Evolutionary conservation across 1,140 invertebrate genomes (phyloP), one percentile per base, ranked within the genome.

Genomic region (Drosophila tani): DNA sequence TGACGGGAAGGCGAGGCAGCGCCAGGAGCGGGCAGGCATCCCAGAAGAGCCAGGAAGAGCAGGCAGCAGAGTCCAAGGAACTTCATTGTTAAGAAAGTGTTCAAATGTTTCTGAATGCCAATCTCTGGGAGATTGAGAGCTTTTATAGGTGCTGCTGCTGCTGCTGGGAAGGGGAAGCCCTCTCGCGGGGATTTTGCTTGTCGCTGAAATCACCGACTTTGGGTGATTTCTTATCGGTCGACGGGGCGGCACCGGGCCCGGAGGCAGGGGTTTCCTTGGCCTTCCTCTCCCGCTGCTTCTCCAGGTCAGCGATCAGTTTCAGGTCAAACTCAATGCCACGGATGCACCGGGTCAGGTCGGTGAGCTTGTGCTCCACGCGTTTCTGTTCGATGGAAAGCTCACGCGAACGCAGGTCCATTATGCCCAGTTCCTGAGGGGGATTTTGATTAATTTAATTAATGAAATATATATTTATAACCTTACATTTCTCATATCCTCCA

Each of bases 281-380:
- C 21, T n/a, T 15, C 6, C 41, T 29, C 11, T 19, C 35, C 2
- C n/a, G 12, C 12, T 11, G 57, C 21, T 19, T 75, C 14, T n/a
- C 32, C 11, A 24, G 65, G 3, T 35, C 15, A 19, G 65, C 17
- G 38, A 45, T 35, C 6, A 65, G 19, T 4, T 70, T 49, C 5
- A 56, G 17, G 32, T 88, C 84, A 11, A 68, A 88, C 32, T 87
- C 84, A 32, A 88, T 56, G 49, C 78, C 65, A n/a, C 58, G 64
- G 4, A 87, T 87, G 58, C 62, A 69, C 0, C 84, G 68, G 6
- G 83, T 87, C 19, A 87, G 49, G 15, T 87, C 83, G 1, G 81
- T 81, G 5, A 87, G 7, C 46, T 58, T 78, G 3, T 40, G 51
- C 27, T 87, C 84, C 0, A 80, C 21, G 5, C 58, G 51, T 1